A percentile compares a stretch with the other conserved stretches of the same genome.
These are phyloP conservation scores for Centroberyx gerrardi DNA, from an alignment of 2,797 vertebrate species.

Conservation along the genomic window DNA sequence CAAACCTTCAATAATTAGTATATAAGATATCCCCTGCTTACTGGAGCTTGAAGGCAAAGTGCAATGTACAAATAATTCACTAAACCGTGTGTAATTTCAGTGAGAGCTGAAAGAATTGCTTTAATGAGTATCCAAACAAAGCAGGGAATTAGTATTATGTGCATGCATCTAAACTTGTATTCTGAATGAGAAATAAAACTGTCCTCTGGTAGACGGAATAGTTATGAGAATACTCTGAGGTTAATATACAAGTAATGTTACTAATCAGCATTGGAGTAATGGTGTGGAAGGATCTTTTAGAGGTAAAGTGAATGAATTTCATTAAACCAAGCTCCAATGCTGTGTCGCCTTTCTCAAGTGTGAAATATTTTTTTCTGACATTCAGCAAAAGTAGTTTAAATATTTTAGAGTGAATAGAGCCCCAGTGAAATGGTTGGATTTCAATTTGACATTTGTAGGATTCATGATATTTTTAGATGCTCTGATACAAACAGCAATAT, in stretches of 20 bases:
- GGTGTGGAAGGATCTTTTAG: slow-evolving; percentile 15
- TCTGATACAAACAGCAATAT: slow-evolving; percentile 70
- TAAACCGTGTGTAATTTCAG: slow-evolving; percentile 62
- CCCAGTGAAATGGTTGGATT: slow-evolving; percentile 52
- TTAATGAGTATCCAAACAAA: slow-evolving; percentile 70
- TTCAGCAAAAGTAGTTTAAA: slow-evolving; percentile 37
- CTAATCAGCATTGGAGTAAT: slow-evolving; percentile 29
- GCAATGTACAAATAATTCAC: slow-evolving; percentile 65
- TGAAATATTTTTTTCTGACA: slow-evolving; percentile 18
- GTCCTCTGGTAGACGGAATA: slow-evolving; percentile 38
- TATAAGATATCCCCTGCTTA: slow-evolving; percentile 64
- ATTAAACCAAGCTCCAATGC: slow-evolving; percentile 10
- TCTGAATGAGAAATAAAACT: slow-evolving; percentile 52
- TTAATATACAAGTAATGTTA: slow-evolving; percentile 31
- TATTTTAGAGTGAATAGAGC: slow-evolving; percentile 42
- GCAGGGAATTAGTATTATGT: slow-evolving; percentile 59
- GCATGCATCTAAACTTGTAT: slow-evolving; percentile 44
- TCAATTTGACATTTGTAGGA: slow-evolving; percentile 65
- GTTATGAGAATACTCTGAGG: slow-evolving; percentile 35
- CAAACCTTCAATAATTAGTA: slow-evolving; percentile 73
- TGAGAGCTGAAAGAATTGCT: slow-evolving; percentile 51
- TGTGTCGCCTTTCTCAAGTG: slow-evolving; percentile 15
- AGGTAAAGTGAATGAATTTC: slow-evolving; percentile 22
- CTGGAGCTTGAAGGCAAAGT: slow-evolving; percentile 67
- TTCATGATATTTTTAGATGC: slow-evolving; percentile 77